Evolutionary conservation across 1,140 invertebrate genomes (phyloP).

Genomic region (Drosophila melanica): DNA sequence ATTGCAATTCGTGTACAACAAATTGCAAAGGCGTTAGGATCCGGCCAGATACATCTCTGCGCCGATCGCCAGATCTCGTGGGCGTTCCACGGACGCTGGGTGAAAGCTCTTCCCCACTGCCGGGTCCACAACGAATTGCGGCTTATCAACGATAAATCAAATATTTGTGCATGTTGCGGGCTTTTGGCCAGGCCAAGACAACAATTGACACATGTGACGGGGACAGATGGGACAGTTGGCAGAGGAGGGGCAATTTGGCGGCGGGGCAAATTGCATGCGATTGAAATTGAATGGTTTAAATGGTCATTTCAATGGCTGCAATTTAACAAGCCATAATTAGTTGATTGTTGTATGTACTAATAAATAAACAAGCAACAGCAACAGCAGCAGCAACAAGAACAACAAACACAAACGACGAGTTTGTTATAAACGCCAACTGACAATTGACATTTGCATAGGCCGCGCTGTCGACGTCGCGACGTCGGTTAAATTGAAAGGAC

Average conservation of each 20-base stretch:
- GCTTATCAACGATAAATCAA: conserved; percentile 70
- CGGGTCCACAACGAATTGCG: conserved; percentile 15
- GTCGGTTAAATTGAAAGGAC: conserved; percentile 77
- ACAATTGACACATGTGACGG: conserved; percentile 54
- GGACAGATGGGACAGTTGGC: no score
- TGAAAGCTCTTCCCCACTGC: conserved; percentile 53
- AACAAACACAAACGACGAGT: conserved; percentile 56
- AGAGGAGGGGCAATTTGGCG: neutral
- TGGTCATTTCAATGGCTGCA: conserved; percentile 82
- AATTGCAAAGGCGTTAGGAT: conserved; percentile 71
- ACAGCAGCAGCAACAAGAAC: conserved; percentile 27
- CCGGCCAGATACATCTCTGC: conserved; percentile 23
- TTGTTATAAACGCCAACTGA: conserved; percentile 62
- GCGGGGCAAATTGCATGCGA: conserved; percentile 60
- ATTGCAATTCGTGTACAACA: conserved; percentile 80
- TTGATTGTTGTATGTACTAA: conserved; percentile 75
- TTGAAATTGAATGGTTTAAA: conserved; percentile 82
- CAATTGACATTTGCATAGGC: conserved; percentile 77
- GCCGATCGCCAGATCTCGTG: conserved; percentile 46
- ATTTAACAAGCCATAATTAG: conserved; percentile 83
- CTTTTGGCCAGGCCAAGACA: conserved; percentile 3
- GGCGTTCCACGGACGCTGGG: conserved; percentile 50
- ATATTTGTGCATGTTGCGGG: conserved; percentile 31
- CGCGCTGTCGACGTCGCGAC: conserved; percentile 25
- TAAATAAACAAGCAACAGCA: conserved; percentile 65